These are phyloP conservation scores for Chitala chitala DNA, from an alignment of 2,113 vertebrate genomes.

Conservation along the genomic window DNA sequence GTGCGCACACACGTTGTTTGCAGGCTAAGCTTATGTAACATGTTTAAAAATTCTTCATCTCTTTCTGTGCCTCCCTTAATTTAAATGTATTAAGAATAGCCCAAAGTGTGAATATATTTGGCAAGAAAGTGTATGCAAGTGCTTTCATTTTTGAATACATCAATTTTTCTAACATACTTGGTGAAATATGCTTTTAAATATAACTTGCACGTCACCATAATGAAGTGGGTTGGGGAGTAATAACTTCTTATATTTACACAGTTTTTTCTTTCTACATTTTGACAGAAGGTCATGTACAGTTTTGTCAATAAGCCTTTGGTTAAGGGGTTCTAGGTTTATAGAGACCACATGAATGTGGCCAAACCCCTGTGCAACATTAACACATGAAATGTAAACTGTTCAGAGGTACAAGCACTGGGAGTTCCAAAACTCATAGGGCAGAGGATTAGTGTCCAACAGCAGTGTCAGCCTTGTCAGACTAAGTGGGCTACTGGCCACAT, in stretches of 20 bases:
- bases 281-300: not conserved
- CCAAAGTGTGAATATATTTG: slow-evolving; percentile 21
- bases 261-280: not conserved
- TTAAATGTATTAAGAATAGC: slow-evolving; percentile 38
- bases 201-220: not conserved
- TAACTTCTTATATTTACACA: not conserved
- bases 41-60: slow-evolving; percentile 43
- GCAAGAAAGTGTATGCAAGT: not conserved
- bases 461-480: too few relatives aligned
- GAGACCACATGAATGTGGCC: not conserved
- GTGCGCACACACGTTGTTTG: slow-evolving; percentile 39
- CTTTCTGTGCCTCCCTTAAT: slow-evolving; percentile 35
- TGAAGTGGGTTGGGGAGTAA: not conserved
- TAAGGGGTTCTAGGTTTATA: not conserved
- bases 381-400: too few relatives aligned
- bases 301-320: not conserved
- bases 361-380: not conserved
- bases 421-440: too few relatives aligned
- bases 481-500: too few relatives aligned
- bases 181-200: not conserved
- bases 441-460: too few relatives aligned
- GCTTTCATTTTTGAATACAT: slow-evolving; percentile 16
- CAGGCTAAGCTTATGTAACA: slow-evolving; percentile 44
- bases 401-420: too few relatives aligned
- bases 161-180: not conserved